A percentile compares a stretch with the other conserved stretches of the same genome.
Conservation (phyloP, 2,797 vertebrate species). For the Eulemur albifrons region DNA sequence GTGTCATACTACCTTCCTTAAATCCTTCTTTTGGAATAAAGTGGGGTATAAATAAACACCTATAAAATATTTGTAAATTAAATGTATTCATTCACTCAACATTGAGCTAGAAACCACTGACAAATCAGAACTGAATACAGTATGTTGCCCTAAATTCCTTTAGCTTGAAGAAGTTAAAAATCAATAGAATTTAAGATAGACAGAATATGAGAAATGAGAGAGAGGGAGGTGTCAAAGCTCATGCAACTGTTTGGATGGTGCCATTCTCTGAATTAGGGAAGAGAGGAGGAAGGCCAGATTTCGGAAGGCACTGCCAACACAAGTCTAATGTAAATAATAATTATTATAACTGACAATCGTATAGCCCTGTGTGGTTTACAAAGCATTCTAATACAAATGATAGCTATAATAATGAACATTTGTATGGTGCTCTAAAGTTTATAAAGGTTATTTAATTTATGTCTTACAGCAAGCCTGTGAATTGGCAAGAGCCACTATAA, state of each 20-base stretch:
- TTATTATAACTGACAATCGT: not conserved
- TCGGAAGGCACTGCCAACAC: not conserved
- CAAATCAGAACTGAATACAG: not conserved
- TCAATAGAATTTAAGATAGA: not conserved
- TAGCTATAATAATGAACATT: not conserved
- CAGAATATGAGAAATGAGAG: not conserved
- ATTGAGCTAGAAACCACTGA: not conserved
- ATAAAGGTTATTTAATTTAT: not conserved
- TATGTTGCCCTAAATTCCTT: not conserved
- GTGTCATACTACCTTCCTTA: not conserved
- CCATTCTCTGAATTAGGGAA: not conserved
- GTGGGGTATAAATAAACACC: not conserved
- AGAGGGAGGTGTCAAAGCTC: not conserved
- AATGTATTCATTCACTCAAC: not conserved
- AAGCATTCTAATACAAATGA: not conserved
- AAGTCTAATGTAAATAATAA: constrained; percentile 35
- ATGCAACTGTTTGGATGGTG: not conserved
- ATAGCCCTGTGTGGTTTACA: not conserved
- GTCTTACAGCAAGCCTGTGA: not conserved
- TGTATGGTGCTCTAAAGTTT: not conserved
- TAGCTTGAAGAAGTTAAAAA: not conserved
- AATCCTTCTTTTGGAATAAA: not conserved
- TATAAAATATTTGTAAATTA: not conserved
- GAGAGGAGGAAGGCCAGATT: not conserved
- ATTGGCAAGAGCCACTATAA: not conserved